Conservation (phyloP, 2,797 vertebrate genomes). For the Paramormyrops hopkinsi region DNA sequence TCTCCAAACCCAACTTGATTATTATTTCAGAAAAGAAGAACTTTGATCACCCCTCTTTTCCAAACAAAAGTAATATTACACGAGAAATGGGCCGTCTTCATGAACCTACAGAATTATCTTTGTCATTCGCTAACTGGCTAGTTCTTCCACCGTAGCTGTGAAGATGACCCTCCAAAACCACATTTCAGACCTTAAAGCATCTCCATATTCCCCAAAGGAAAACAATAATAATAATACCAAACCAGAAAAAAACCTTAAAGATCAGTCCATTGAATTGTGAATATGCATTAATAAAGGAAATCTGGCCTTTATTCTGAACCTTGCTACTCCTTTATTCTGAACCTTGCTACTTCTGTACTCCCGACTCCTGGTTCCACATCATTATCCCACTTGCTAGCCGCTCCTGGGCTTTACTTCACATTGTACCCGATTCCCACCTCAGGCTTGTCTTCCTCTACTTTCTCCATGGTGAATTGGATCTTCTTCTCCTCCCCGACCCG, state of each 20-base stretch:
- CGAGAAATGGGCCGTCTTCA: neutral
- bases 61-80: slow-evolving; percentile 17
- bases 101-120: neutral
- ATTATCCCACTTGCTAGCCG: neutral
- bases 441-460: slow-evolving; percentile 53
- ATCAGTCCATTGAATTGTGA: slow-evolving; percentile 20
- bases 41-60: neutral
- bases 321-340: slow-evolving; percentile 26
- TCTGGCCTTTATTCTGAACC: slow-evolving; percentile 25
- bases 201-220: neutral
- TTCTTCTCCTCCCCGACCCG: slow-evolving; percentile 50
- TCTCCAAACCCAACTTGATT: neutral
- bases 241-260: neutral
- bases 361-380: neutral
- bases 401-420: slow-evolving; percentile 56
- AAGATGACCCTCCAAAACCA: slow-evolving; percentile 15
- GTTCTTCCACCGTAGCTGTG: slow-evolving; percentile 9
- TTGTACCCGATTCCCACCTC: slow-evolving; percentile 59
- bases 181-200: neutral
- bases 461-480: slow-evolving; percentile 33
- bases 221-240: neutral
- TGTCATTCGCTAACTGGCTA: slow-evolving; percentile 1
- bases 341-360: slow-evolving; percentile 20
- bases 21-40: neutral
- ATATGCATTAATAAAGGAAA: slow-evolving; percentile 29